These are phyloP conservation scores for Enoplosus armatus DNA, from an alignment of 2,797 vertebrate species.

Conservation along the genomic window DNA sequence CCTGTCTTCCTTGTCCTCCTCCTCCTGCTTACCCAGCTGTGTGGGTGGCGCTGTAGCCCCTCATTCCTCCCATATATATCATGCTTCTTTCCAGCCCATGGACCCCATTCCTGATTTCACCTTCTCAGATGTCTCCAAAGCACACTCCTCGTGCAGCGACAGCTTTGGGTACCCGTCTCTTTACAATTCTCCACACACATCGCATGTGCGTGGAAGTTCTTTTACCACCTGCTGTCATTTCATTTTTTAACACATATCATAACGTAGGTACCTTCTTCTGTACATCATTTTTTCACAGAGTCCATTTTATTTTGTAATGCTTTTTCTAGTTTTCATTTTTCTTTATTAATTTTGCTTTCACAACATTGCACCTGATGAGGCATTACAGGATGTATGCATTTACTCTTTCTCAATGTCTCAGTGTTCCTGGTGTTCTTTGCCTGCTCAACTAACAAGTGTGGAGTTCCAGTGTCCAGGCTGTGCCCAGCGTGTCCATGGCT, in stretches of 20 bases:
- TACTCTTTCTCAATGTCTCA: conserved; percentile 24
- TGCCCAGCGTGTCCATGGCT: conserved; percentile 47
- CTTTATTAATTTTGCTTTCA: conserved; percentile 15
- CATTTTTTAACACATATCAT: conserved; percentile 2
- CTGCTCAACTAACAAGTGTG: conserved; percentile 71
- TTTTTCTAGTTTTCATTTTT: conserved; percentile 5
- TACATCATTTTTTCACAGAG: neutral
- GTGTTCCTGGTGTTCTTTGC: conserved; percentile 44
- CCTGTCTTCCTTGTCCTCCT: conserved; percentile 68
- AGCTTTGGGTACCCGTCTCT: conserved; percentile 90
- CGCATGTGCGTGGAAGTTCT: conserved; percentile 71
- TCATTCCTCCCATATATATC: conserved; percentile 90
- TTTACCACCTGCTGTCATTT: conserved; percentile 23
- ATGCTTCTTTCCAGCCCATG: conserved; percentile 94
- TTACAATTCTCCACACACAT: conserved; percentile 62
- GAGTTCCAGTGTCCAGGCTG: conserved; percentile 50
- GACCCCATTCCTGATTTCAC: conserved; percentile 92
- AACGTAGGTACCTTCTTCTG: neutral
- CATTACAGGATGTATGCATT: conserved; percentile 22
- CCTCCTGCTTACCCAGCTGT: conserved; percentile 76
- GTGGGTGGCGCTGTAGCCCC: conserved; percentile 73
- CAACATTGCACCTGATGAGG: conserved; percentile 13
- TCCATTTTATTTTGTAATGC: neutral
- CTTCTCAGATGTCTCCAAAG: conserved; percentile 89
- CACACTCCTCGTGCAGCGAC: conserved; percentile 81